These are phyloP conservation scores for Hymenochirus boettgeri DNA, from an alignment of 2,113 vertebrate genomes.

Conservation along the genomic window DNA sequence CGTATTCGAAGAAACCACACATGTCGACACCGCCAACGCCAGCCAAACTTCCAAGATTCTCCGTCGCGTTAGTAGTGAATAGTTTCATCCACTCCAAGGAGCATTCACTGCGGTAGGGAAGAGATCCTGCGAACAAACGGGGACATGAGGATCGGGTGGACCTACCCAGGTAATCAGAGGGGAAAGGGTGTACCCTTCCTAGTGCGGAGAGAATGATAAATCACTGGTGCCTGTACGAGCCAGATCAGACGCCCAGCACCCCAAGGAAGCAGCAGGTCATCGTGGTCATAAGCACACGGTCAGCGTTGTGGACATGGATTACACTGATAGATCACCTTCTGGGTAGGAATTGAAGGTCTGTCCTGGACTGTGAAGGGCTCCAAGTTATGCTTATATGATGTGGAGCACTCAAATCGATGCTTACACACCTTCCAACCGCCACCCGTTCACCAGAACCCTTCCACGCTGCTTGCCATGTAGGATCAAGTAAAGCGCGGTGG, in stretches of 20 bases:
- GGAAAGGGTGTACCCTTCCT: slow-evolving; percentile 12
- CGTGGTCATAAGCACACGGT: neutral
- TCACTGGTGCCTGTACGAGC: slow-evolving; percentile 31
- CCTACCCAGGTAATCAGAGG: slow-evolving; percentile 11
- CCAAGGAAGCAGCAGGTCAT: neutral
- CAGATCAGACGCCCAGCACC: slow-evolving; percentile 6
- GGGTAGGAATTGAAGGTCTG: neutral
- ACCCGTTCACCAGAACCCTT: neutral
- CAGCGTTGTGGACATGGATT: neutral
- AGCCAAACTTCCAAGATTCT: slow-evolving; percentile 8
- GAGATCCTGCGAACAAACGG: slow-evolving; percentile 22
- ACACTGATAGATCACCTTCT: neutral
- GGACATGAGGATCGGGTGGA: slow-evolving; percentile 13
- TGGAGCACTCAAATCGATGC: neutral
- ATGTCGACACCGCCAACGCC: neutral
- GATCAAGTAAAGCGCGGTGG: neutral
- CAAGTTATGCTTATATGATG: neutral
- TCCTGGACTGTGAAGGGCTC: slow-evolving; percentile 3
- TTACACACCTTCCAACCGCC: slow-evolving; percentile 14
- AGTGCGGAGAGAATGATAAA: slow-evolving; percentile 10
- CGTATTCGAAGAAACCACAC: slow-evolving; percentile 1
- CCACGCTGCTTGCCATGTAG: neutral
- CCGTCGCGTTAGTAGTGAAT: slow-evolving; percentile 10
- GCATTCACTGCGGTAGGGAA: slow-evolving; percentile 31
- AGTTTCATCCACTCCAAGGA: slow-evolving; percentile 9